Evolutionary conservation across 2,888 invertebrate species (phyloP), one percentile per base, ranked within the genome.

Genomic region (Hemistola chrysoprasaria): DNA sequence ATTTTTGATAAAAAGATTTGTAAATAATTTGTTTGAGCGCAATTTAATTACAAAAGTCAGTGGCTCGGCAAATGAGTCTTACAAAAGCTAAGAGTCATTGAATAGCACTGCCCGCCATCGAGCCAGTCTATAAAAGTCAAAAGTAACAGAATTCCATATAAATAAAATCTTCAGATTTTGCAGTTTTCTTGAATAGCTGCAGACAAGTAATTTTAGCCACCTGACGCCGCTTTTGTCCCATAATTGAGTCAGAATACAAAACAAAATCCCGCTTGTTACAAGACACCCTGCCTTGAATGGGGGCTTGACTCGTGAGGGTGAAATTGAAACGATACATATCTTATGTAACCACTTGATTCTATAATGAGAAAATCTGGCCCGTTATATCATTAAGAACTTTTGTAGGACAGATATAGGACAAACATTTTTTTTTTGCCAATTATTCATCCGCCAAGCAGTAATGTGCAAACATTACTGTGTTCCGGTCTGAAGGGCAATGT

Each of bases 41-140:
- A 9, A 40, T 34, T 37, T 28, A 42, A 42, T 42, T 42, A 32
- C 8, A 11, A 31, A 37, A 42, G 11, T 43, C 43, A 43, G 32
- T 32, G 37, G n/a, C 28, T 27, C 27, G 31, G 32, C 27, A 36
- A 42, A 42, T 37, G 42, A 28, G 32, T 23, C 26, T 34, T 9
- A 24, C 16, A 26, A 21, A 33, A 28, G 16, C 16, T 4, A 20
- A 24, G 30, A 41, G 8, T 36, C 36, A 32, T 22, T 36, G 41
- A 42, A 21, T 42, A n/a, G n/a, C n/a, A n/a, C n/a, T n/a, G n/a
- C n/a, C n/a, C n/a, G n/a, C n/a, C n/a, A n/a, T n/a, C n/a, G n/a
- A n/a, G n/a, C n/a, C n/a, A n/a, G n/a, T n/a, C n/a, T n/a, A n/a
- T n/a, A n/a, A n/a, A n/a, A n/a, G n/a, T n/a, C n/a, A n/a, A n/a